Base-by-base conservation (phyloP, 2,797 vertebrate genomes). In the Lagorchestes hirsutus region DNA sequence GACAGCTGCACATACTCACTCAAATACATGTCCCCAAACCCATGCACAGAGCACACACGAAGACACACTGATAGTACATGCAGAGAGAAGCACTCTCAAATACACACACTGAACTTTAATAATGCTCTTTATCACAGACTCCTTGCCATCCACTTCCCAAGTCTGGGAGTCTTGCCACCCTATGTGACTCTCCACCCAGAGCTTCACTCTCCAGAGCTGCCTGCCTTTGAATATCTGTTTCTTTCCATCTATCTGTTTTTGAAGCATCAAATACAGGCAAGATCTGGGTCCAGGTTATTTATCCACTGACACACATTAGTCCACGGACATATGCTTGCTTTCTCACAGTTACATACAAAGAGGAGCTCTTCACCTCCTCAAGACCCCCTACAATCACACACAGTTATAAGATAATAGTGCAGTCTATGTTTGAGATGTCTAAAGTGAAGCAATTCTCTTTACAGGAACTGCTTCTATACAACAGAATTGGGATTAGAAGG, bases 171-270 rank as follows among this genome's bases (percentile, higher is more conserved):
- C 40, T 56, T 91, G 67, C n/a, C n/a, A 46, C 56, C 40, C 54
- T 18, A 9, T 0, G 1, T 54, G 29, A 14, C 31, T 55, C 52
- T 87, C 67, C 28, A 3, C 54, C 90, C 62, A 57, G 12, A 0
- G 16, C 4, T 1, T 54, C 24, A 82, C 56, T 46, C n/a, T 82
- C n/a, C 46, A 82, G n/a, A 82, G 67, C 34, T 82, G n/a, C 6
- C 14, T 46, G n/a, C 40, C n/a, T 82, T 82, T 82, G 18, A 46
- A 56, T 40, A 6, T 82, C 67, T 82, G n/a, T 22, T 46, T 22
- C 67, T 40, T 57, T 46, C 50, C 92, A 82, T 82, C 90, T 93
- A 91, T 52, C 50, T 94, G 34, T 46, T 93, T 93, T 56, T 59
- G n/a, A 82, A 18, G 52, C n/a, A 62, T 34, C 90, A 54, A 55